Evolutionary conservation across 2,888 invertebrate species (phyloP).

Genomic region (Heliconius sara): DNA sequence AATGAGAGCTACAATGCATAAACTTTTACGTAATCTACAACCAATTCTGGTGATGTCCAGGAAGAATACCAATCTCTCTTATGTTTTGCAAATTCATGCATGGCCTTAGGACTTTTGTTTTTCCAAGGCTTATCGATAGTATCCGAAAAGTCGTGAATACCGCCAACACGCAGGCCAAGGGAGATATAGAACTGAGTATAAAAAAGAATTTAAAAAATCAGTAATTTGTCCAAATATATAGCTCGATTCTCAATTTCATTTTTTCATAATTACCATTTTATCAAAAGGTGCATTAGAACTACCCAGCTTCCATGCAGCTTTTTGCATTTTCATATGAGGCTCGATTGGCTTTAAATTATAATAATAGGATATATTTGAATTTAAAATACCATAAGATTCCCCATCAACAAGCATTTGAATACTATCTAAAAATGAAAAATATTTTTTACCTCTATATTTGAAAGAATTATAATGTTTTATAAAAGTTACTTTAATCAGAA

Average conservation of each 20-base stretch:
- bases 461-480: no score
- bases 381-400: slow-evolving; percentile 72
- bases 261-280: slow-evolving; percentile 60
- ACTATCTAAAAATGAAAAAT: slow-evolving; percentile 67
- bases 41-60: slow-evolving; percentile 85
- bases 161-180: slow-evolving; percentile 92
- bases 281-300: slow-evolving; percentile 74
- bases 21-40: slow-evolving; percentile 85
- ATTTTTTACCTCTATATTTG: background rate
- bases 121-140: slow-evolving; percentile 88
- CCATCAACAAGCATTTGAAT: slow-evolving; percentile 82
- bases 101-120: slow-evolving; percentile 86
- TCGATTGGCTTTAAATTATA: slow-evolving; percentile 58
- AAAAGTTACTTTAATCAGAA: background rate
- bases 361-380: slow-evolving; percentile 58
- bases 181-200: slow-evolving; percentile 87
- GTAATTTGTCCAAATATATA: background rate
- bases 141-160: slow-evolving; percentile 88
- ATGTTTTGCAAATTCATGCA: slow-evolving; percentile 86
- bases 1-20: slow-evolving; percentile 71
- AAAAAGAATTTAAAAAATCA: background rate
- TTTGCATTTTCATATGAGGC: slow-evolving; percentile 58
- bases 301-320: slow-evolving; percentile 64
- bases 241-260: background rate
- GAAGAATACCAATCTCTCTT: slow-evolving; percentile 84